A percentile compares a stretch with the other conserved stretches of the same genome.
phyloP scores from a whole-genome alignment of 92 coral and sea anemone species.

The Plumapathes pennacea region DNA sequence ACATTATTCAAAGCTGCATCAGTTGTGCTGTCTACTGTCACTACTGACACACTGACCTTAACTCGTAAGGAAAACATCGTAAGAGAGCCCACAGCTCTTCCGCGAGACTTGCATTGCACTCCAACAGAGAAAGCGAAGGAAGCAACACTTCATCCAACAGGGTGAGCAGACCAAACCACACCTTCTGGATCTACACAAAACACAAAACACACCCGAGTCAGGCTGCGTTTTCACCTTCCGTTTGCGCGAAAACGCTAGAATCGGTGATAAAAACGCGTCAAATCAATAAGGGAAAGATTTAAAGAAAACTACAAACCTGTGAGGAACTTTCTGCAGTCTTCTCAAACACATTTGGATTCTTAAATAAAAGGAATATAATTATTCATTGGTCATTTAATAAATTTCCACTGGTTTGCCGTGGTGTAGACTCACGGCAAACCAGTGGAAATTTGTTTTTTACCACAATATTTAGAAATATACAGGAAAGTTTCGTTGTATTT shows the following conservation, averaged over 20 bases:
- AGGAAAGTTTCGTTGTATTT: too few species aligned
- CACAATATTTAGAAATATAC: too few species aligned
- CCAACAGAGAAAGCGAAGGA: conserved; percentile 89
- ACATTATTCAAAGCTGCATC: too few species aligned
- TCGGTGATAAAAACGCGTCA: too few species aligned
- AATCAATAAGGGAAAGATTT: too few species aligned
- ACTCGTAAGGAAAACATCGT: conserved; percentile 89
- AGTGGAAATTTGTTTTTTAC: too few species aligned
- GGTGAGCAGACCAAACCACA: conserved; percentile 90
- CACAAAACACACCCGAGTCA: not conserved
- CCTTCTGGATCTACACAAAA: conserved; percentile 62
- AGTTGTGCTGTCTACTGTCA: too few species aligned
- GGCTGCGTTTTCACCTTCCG: not conserved
- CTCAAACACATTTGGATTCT: conserved; percentile 66
- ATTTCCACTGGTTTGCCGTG: too few species aligned
- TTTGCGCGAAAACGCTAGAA: not conserved
- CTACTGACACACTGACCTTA: too few species aligned
- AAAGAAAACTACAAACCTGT: conserved; percentile 14
- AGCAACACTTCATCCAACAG: conserved; percentile 90
- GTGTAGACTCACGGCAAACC: too few species aligned
- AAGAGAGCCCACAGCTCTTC: conserved; percentile 96
- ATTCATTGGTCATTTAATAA: too few species aligned
- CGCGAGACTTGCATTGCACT: conserved; percentile 95
- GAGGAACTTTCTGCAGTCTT: conserved; percentile 40
- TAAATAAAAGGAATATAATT: too few species aligned